phyloP scores from a whole-genome alignment of 2,797 vertebrate species.

The Tinamus major region DNA sequence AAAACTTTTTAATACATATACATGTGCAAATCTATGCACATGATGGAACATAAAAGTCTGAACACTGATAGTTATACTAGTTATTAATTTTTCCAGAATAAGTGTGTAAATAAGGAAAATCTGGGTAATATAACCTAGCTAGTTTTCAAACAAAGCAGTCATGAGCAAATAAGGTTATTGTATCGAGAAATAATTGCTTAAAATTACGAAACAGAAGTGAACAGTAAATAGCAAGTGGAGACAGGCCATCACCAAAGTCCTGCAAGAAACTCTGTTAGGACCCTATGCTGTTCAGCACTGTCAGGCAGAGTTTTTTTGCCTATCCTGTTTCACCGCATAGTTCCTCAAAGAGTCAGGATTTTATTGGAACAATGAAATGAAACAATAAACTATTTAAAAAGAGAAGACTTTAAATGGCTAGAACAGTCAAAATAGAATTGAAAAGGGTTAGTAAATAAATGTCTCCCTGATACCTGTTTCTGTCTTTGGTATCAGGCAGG shows the following conservation, averaged over 20 bases:
- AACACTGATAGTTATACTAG: background rate
- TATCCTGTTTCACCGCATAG: background rate
- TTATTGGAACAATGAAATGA: background rate
- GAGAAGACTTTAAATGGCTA: background rate
- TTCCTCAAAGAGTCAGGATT: background rate
- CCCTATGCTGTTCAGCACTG: background rate
- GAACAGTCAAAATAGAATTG: background rate
- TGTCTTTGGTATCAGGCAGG: too few species aligned
- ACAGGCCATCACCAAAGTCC: background rate
- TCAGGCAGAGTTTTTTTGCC: background rate
- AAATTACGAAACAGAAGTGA: background rate
- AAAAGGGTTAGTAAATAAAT: background rate
- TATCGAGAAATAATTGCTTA: background rate
- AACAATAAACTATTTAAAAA: background rate
- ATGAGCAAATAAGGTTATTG: background rate
- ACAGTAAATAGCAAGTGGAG: too few species aligned
- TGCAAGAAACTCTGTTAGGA: background rate
- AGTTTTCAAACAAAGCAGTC: background rate
- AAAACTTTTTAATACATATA: background rate
- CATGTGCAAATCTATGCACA: background rate
- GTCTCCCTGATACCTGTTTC: too few species aligned
- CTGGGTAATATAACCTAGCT: background rate
- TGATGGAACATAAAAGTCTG: background rate
- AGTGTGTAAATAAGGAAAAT: background rate
- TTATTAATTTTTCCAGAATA: background rate